Base-by-base conservation (phyloP, 2,888 invertebrate genomes). In the Pasiphila rectangulata region DNA sequence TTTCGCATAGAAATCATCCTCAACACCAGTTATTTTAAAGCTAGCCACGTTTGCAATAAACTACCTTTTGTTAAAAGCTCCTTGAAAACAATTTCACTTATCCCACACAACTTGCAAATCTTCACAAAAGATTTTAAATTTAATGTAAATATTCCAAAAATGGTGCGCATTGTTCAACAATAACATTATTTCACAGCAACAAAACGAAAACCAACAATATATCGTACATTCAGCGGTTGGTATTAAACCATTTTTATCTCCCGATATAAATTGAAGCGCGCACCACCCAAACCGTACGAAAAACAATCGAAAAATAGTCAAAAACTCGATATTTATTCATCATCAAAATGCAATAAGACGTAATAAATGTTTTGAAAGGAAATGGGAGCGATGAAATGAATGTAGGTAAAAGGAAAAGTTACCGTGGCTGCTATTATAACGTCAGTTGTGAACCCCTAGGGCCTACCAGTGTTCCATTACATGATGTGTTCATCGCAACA, bases 401-500 rank as follows among this genome's bases (percentile, higher is more conserved):
- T 67, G 47, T 47, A 48, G 34, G 23, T 15, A 24, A 48, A 39
- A 41, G 16, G 12, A 30, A 50, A 44, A 27, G 37, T 35, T 48
- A 36, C n/a, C 36, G 47, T 48, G 43, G 57, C 38, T 61, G 68
- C 80, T 83, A 86, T 85, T 86, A 85, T 84, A 81, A 68, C 71
- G 85, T 86, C 84, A 83, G 81, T 80, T 77, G 59, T 64, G 68
- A 74, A 79, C 79, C 81, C 63, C 78, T 79, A 39, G 32, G 43
- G 42, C 51, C 46, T 48, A 41, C 46, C 58, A 61, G 79, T 81
- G 77, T 83, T 80, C 79, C 72, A 79, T 83, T 83, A 85, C 83
- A 75, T 78, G 81, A 86, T 78, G 83, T 83, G 83, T 84, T 83
- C 83, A 85, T 84, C 72, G 73, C 55, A 57, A 63, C 83, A 83